phyloP scores from a whole-genome alignment of 2,113 vertebrate species.

The Sterna hirundo region DNA sequence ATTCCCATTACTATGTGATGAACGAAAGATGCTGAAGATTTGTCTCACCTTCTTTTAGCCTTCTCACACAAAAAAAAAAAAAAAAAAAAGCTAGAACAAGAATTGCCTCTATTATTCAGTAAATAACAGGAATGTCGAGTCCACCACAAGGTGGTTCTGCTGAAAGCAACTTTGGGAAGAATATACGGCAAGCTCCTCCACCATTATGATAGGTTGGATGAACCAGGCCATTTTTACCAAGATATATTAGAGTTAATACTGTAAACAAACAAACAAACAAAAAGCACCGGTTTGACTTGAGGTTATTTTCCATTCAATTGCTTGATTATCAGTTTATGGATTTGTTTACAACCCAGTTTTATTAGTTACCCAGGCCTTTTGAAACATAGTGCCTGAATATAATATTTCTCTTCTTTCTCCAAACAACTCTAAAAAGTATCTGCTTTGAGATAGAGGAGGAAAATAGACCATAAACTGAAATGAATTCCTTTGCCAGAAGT shows the following conservation, averaged over 20 bases:
- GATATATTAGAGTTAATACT: neutral
- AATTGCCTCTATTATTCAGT: neutral
- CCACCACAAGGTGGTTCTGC: neutral
- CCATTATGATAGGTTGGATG: neutral
- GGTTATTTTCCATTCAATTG: neutral
- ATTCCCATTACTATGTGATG: neutral
- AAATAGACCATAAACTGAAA: neutral
- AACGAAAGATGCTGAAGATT: neutral
- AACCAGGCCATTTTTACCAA: neutral
- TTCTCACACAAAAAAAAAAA: neutral
- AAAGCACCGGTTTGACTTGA: neutral
- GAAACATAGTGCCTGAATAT: neutral
- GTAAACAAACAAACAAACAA: neutral
- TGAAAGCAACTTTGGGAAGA: neutral
- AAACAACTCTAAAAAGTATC: neutral
- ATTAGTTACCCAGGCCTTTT: neutral
- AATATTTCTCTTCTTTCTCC: neutral
- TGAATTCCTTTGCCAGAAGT: neutral
- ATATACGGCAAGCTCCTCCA: neutral
- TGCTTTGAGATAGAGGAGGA: neutral
- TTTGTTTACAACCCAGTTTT: neutral
- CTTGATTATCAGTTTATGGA: neutral
- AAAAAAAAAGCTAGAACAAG: neutral
- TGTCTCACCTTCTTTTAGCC: neutral
- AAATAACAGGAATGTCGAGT: neutral